Percentiles rank a stretch among this genome's conserved stretches.
Conservation (phyloP, 2,888 invertebrate genomes). For the Petrophora chlorosata region DNA sequence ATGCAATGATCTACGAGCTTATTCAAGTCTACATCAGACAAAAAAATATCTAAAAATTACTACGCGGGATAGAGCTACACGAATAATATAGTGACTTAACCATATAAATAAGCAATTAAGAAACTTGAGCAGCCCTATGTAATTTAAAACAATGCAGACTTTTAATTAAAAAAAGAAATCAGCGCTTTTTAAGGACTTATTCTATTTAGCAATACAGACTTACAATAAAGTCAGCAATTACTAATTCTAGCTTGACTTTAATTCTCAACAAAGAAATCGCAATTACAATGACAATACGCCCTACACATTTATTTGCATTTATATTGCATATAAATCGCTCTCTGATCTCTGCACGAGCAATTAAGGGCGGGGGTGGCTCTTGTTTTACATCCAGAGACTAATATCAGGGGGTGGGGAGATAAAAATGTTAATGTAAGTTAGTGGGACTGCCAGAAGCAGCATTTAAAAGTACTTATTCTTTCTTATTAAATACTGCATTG, state of each 20-base stretch:
- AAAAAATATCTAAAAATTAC: no score
- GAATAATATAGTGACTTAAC: no score
- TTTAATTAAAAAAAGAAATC: no score
- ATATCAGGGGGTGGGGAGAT: constrained; percentile 52
- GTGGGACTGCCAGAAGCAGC: constrained; percentile 14
- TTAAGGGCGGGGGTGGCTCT: constrained; percentile 55
- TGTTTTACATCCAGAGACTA: constrained; percentile 64
- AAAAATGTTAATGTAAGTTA: constrained; percentile 58
- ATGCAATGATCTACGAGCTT: no score
- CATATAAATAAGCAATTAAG: no score
- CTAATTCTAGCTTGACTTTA: constrained; percentile 7
- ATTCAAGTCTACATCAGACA: no score
- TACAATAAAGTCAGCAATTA: not conserved
- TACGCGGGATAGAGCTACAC: no score
- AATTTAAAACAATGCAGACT: no score
- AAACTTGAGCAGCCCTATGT: no score
- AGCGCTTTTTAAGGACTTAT: no score
- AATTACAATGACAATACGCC: constrained; percentile 26
- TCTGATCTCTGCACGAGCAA: constrained; percentile 55
- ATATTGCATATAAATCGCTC: constrained; percentile 70
- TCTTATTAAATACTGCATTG: no score
- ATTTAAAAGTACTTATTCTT: not conserved
- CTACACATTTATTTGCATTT: constrained; percentile 62
- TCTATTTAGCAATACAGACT: not conserved
- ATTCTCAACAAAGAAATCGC: constrained; percentile 11